A percentile compares a stretch with the other conserved stretches of the same genome.
Conservation (phyloP, 2,797 vertebrate species). For the Phrynocephalus guinanensis region DNA sequence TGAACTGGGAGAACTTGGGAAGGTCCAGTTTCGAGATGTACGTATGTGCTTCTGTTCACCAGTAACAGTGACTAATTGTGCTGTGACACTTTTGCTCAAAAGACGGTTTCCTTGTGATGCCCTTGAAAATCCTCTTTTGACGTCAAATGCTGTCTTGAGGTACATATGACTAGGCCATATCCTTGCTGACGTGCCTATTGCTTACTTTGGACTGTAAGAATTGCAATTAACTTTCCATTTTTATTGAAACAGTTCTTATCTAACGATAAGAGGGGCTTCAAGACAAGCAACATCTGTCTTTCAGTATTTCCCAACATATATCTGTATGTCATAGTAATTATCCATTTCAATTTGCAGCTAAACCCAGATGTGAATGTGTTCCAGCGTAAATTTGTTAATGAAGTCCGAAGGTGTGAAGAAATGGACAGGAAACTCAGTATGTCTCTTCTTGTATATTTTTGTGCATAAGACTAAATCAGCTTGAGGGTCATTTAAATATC, state of each 20-base stretch:
- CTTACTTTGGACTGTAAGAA: background rate
- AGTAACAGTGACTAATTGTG: background rate
- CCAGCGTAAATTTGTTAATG: conserved; percentile 98
- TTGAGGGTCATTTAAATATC: background rate
- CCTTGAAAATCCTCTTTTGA: background rate
- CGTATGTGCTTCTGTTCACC: conserved; percentile 70
- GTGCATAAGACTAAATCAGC: background rate
- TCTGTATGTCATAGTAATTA: background rate
- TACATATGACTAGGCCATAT: background rate
- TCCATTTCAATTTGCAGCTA: conserved; percentile 78
- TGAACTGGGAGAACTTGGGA: conserved; percentile 96
- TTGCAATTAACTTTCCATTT: background rate
- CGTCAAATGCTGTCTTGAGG: background rate
- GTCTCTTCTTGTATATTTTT: conserved; percentile 58
- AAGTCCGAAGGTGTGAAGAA: conserved; percentile 96
- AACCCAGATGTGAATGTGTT: conserved; percentile 98
- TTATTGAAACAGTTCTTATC: background rate
- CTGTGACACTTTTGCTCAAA: background rate
- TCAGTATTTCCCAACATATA: background rate
- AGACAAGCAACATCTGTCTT: background rate
- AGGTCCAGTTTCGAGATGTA: conserved; percentile 98
- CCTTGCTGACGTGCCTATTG: background rate
- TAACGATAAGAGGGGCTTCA: background rate
- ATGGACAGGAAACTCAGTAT: conserved; percentile 97
- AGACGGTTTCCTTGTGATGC: background rate